Conservation (phyloP, 2,113 vertebrate genomes). For the Aspidoscelis tigris region DNA sequence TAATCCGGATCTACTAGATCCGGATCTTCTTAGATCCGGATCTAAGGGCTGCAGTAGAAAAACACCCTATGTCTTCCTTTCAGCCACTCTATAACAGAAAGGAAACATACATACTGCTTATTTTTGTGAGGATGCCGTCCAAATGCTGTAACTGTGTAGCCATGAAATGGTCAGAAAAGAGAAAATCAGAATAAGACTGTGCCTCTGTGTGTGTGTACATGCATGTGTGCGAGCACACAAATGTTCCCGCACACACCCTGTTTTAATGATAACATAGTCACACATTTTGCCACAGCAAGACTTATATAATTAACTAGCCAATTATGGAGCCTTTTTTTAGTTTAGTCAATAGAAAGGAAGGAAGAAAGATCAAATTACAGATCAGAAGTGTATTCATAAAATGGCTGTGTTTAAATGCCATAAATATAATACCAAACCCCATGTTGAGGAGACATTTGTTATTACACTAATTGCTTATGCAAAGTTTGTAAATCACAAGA, state of each 20-base stretch:
- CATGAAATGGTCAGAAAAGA: not conserved
- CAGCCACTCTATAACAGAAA: not conserved
- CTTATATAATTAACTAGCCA: not conserved
- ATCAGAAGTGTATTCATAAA: constrained; percentile 2
- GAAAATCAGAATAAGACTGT: too few species aligned
- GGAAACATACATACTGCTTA: not conserved
- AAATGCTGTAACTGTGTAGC: not conserved
- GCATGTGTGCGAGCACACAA: not conserved
- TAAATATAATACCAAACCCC: not conserved
- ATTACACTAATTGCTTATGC: constrained; percentile 33
- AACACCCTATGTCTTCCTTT: not conserved
- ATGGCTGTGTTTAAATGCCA: not conserved
- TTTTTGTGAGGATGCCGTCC: not conserved
- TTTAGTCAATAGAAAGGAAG: constrained; percentile 26
- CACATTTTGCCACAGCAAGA: not conserved
- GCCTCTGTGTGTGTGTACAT: not conserved
- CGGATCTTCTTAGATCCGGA: too few species aligned
- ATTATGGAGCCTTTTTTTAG: not conserved
- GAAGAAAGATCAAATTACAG: constrained; percentile 7
- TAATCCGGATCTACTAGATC: too few species aligned
- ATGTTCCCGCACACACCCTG: not conserved
- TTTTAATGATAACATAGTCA: not conserved
- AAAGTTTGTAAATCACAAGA: constrained; percentile 55
- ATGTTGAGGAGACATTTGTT: constrained; percentile 4
- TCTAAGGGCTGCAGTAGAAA: too few species aligned